Conservation (phyloP, 2,888 invertebrate genomes). For the Dendrolimus pini region DNA sequence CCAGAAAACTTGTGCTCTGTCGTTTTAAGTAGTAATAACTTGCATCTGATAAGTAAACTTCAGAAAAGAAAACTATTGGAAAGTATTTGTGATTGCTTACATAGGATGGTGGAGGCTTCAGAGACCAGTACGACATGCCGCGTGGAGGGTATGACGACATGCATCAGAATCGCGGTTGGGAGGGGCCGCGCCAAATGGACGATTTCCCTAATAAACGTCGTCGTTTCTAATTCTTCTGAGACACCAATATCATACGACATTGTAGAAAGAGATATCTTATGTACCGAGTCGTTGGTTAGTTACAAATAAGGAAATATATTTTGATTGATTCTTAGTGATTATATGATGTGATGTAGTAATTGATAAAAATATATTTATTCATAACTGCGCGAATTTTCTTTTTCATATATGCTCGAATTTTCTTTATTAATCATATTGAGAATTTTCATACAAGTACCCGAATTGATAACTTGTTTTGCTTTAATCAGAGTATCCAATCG, state of each 20-base stretch:
- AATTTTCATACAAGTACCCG: too few relatives aligned
- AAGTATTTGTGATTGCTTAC: slow-evolving; percentile 69
- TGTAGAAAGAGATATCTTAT: slow-evolving; percentile 3
- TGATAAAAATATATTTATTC: too few relatives aligned
- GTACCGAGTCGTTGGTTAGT: slow-evolving; percentile 22
- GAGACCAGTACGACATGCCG: slow-evolving; percentile 73
- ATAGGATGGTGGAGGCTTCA: slow-evolving; percentile 74
- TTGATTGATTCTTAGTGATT: neutral
- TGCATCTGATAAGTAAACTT: too few relatives aligned
- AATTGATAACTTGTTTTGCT: too few relatives aligned
- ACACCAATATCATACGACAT: neutral
- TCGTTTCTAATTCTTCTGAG: slow-evolving; percentile 67
- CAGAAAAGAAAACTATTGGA: slow-evolving; percentile 46
- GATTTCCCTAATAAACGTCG: slow-evolving; percentile 81
- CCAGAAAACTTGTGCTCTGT: too few relatives aligned
- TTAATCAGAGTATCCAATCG: too few relatives aligned
- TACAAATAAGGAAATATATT: slow-evolving; percentile 15
- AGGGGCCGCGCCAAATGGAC: slow-evolving; percentile 74
- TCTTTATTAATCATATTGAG: too few relatives aligned
- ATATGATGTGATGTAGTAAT: neutral
- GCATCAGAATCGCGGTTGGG: slow-evolving; percentile 75
- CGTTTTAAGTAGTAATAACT: too few relatives aligned
- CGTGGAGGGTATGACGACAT: slow-evolving; percentile 65
- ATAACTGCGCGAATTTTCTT: too few relatives aligned
- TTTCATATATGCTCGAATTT: too few relatives aligned